Evolutionary conservation across 2,888 invertebrate genomes (phyloP).

Genomic region (Epiblema foenella): DNA sequence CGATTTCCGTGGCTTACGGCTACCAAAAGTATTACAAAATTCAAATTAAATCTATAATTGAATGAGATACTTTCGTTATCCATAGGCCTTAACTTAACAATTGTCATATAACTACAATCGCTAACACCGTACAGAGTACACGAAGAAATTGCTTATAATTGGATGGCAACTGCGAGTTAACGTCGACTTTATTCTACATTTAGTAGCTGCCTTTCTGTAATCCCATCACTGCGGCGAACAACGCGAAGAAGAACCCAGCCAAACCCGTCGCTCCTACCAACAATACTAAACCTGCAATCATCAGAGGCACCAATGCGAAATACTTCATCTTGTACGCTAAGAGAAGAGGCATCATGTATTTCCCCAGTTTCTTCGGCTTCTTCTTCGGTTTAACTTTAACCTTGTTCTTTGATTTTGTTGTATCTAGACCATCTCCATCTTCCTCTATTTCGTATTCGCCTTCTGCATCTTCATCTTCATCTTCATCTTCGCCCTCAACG

Average conservation of each 20-base stretch:
- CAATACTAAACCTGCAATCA: slow-evolving; percentile 89
- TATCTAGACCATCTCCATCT: slow-evolving; percentile 14
- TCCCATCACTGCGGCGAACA: slow-evolving; percentile 93
- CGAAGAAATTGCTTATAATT: slow-evolving; percentile 57
- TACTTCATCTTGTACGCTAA: slow-evolving; percentile 94
- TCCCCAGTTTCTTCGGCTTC: slow-evolving; percentile 85
- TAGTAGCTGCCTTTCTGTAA: slow-evolving; percentile 84
- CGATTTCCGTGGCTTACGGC: neutral
- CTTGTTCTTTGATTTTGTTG: slow-evolving; percentile 29
- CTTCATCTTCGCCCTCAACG: slow-evolving; percentile 62
- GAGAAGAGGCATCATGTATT: slow-evolving; percentile 89
- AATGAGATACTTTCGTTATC: neutral
- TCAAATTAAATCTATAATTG: neutral
- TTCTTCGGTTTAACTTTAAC: slow-evolving; percentile 49
- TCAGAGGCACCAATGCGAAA: slow-evolving; percentile 89
- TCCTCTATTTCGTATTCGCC: slow-evolving; percentile 46
- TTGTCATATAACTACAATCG: slow-evolving; percentile 31
- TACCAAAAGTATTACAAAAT: slow-evolving; percentile 12
- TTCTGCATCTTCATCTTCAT: slow-evolving; percentile 56
- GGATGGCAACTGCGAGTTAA: slow-evolving; percentile 72
- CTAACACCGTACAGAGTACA: neutral
- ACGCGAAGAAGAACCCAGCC: slow-evolving; percentile 94
- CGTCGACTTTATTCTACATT: slow-evolving; percentile 62
- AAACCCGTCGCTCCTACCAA: slow-evolving; percentile 91
- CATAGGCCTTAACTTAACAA: neutral